Percentiles rank a stretch among this genome's conserved stretches.
phyloP scores from a whole-genome alignment of 2,888 invertebrate genomes.

The Diaperis boleti region DNA sequence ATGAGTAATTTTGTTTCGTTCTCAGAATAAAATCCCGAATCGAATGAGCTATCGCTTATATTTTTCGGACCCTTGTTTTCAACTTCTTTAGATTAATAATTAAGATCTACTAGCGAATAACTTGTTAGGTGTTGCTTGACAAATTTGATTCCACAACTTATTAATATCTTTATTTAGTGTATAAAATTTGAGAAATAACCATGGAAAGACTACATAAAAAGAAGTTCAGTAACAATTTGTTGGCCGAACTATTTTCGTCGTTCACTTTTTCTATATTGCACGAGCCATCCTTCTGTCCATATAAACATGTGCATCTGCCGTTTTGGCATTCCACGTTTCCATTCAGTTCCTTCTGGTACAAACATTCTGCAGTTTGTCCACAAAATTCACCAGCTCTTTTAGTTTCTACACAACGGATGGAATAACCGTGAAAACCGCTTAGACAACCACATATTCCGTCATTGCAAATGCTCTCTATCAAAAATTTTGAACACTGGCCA shows the following conservation, averaged over 20 bases:
- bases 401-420: slow-evolving; percentile 53
- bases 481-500: slow-evolving; percentile 59
- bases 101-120: too few species aligned
- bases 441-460: slow-evolving; percentile 56
- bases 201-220: too few species aligned
- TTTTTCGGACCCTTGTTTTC: too few species aligned
- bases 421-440: slow-evolving; percentile 54
- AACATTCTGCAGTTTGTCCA: slow-evolving; percentile 56
- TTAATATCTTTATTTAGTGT: too few species aligned
- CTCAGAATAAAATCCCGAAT: too few species aligned
- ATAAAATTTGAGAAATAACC: too few species aligned
- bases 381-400: slow-evolving; percentile 55
- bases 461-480: slow-evolving; percentile 53
- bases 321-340: slow-evolving; percentile 54
- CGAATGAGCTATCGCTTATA: too few species aligned
- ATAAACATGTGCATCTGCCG: slow-evolving; percentile 57
- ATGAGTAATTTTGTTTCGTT: too few species aligned
- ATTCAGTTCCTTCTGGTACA: slow-evolving; percentile 48
- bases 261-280: slow-evolving; percentile 27
- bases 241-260: neutral
- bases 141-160: too few species aligned
- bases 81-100: too few species aligned
- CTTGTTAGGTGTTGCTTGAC: too few species aligned
- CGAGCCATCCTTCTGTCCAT: slow-evolving; percentile 47
- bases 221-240: neutral